phyloP scores from a whole-genome alignment of 1,140 invertebrate species.

The Neodiprion pinetum region DNA sequence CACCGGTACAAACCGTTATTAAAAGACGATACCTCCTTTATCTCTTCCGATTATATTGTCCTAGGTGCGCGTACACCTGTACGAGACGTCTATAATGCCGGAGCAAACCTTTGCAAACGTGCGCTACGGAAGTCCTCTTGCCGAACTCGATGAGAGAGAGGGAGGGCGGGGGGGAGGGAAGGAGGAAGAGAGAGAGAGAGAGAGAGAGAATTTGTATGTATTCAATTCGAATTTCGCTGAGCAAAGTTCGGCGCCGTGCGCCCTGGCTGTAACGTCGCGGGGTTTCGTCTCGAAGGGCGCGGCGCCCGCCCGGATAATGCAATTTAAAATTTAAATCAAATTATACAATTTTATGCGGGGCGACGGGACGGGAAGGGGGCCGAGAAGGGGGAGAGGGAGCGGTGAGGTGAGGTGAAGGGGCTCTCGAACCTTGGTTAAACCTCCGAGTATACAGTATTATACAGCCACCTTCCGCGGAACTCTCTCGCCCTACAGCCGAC shows the following conservation, averaged over 20 bases:
- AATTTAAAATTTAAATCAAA: constrained; percentile 19
- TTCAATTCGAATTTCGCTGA: constrained; percentile 14
- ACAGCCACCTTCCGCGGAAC: not conserved
- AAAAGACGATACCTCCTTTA: no score
- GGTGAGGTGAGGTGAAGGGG: not conserved
- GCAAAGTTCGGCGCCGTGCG: not conserved
- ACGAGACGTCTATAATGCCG: no score
- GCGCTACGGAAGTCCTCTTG: not conserved
- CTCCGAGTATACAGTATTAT: not conserved
- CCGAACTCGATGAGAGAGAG: not conserved
- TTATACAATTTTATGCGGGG: constrained; percentile 16
- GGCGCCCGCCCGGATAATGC: not conserved
- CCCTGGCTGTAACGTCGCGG: not conserved
- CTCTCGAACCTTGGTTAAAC: constrained; percentile 2
- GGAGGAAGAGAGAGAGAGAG: not conserved
- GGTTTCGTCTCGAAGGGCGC: constrained; percentile 3
- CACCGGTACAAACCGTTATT: no score
- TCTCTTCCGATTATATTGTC: no score
- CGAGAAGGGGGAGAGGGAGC: not conserved
- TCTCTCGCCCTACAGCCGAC: not conserved
- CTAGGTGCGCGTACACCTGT: no score
- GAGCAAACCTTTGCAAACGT: no score
- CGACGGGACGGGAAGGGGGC: not conserved
- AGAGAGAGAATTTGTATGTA: not conserved
- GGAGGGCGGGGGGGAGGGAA: not conserved